Conservation (phyloP, 30 jellyfish, hydroid and myxozoan genomes). For the Aurelia aurita region DNA sequence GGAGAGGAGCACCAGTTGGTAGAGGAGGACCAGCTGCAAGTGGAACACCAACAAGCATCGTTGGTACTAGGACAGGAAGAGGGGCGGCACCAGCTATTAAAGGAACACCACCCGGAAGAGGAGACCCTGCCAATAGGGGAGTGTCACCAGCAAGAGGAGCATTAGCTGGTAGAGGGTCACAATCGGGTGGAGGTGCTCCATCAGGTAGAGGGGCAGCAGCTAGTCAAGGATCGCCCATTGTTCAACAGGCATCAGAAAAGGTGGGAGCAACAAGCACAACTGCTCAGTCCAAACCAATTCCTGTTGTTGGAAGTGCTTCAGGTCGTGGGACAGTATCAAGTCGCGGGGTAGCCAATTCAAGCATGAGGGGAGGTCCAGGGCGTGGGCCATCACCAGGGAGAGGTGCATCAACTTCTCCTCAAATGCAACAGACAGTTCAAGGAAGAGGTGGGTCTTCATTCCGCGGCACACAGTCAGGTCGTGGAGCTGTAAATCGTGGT, state of each 20-base stretch:
- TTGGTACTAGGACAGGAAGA: constrained; percentile 6
- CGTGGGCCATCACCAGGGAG: constrained; percentile 10
- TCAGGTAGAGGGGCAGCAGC: constrained; percentile 60
- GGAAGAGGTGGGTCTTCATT: not conserved
- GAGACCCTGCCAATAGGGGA: not conserved
- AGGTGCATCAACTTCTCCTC: constrained; percentile 14
- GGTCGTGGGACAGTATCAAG: too few species aligned
- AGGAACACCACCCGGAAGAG: constrained; percentile 12
- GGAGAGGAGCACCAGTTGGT: constrained; percentile 39
- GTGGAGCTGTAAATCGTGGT: not conserved
- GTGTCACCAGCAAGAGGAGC: not conserved
- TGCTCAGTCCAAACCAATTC: too few species aligned
- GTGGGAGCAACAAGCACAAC: too few species aligned
- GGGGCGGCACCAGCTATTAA: not conserved
- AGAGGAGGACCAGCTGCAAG: constrained; percentile 19
- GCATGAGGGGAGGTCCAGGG: not conserved
- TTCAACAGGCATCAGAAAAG: too few species aligned
- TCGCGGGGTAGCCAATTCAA: too few species aligned
- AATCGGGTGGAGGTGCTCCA: constrained; percentile 31
- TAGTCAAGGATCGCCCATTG: constrained; percentile 7
- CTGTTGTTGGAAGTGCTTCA: too few species aligned
- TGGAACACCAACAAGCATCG: constrained; percentile 20
- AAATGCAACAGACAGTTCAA: not conserved
- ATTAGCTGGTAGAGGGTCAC: constrained; percentile 13
- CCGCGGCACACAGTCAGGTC: too few species aligned